Evolutionary conservation across 2,113 vertebrate species (phyloP), one percentile per base, ranked within the genome.

Genomic region (Strix uralensis): DNA sequence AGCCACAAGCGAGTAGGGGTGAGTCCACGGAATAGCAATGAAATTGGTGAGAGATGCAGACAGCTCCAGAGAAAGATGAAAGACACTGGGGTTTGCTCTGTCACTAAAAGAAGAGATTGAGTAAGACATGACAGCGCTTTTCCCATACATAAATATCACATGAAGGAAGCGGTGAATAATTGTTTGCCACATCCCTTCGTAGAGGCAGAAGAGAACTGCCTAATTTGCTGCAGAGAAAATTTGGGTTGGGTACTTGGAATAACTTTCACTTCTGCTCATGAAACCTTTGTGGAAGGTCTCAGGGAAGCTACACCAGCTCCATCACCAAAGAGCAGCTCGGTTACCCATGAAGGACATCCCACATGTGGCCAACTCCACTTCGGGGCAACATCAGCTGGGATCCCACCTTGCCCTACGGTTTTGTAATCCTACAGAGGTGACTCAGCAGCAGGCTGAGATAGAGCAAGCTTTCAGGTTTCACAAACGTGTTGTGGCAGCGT

Each of bases 351-450:
- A 44, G 44, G 19, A n/a, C 3, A 10, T 30, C 32, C 78, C 44
- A 38, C 0, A 0, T 0, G 4, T 15, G 26, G 26, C 62, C 49
- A 15, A 1, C 29, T 44, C 42, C 58, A 10, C 22, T 5, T 40
- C 27, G 47, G 10, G 30, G 34, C 5, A 3, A 54, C 65, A 30
- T 18, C 55, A 51, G 15, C 78, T 21, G 78, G 52, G 34, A 69
- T 36, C 54, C 32, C 62, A 30, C 40, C 32, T 22, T 32, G 5
- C 51, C 30, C 51, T 13, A 11, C 0, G 1, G 29, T 18, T 65
- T 9, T 30, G 32, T 27, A 5, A 44, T 1, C 63, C 83, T 17
- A 6, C 23, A 11, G 7, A 88, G 26, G 22, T 57, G 32, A 32
- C 38, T 49, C 19, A 9, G 58, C 65, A 22, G 27, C 67, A 40